Conservation (phyloP, 1,140 invertebrate species). For the Calephelis nemesis region DNA sequence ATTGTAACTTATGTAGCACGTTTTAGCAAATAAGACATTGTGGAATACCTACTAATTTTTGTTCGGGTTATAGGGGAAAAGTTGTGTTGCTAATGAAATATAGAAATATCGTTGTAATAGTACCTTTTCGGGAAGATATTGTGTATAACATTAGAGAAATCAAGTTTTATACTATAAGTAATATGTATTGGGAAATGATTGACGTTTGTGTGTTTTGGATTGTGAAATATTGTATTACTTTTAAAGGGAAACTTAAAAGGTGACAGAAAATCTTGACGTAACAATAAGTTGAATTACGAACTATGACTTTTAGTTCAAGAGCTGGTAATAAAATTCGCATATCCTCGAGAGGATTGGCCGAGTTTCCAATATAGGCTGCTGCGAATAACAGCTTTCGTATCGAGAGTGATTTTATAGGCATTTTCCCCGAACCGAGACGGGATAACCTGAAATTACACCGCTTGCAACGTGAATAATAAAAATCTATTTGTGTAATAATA, state of each 20-base stretch:
- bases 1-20: too few species aligned
- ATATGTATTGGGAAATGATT: too few species aligned
- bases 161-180: too few species aligned
- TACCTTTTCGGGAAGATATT: too few species aligned
- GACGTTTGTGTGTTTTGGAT: too few species aligned
- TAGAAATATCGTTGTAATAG: too few species aligned
- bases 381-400: conserved; percentile 57
- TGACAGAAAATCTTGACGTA: conserved; percentile 4
- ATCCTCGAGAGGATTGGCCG: conserved; percentile 51
- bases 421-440: conserved; percentile 50
- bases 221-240: too few species aligned
- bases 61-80: too few species aligned
- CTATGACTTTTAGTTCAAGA: conserved; percentile 43
- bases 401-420: conserved; percentile 53
- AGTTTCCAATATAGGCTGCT: conserved; percentile 55
- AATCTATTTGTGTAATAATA: conserved; percentile 9
- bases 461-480: conserved; percentile 7
- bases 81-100: too few species aligned
- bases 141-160: too few species aligned
- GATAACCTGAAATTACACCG: conserved; percentile 34
- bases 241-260: not conserved
- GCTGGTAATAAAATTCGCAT: conserved; percentile 54
- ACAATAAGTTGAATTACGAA: conserved; percentile 21
- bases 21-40: too few species aligned
- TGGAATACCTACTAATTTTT: too few species aligned